A percentile compares a stretch with the other conserved stretches of the same genome.
phyloP scores from a whole-genome alignment of 2,888 invertebrate genomes.

The Penaeus monodon region DNA sequence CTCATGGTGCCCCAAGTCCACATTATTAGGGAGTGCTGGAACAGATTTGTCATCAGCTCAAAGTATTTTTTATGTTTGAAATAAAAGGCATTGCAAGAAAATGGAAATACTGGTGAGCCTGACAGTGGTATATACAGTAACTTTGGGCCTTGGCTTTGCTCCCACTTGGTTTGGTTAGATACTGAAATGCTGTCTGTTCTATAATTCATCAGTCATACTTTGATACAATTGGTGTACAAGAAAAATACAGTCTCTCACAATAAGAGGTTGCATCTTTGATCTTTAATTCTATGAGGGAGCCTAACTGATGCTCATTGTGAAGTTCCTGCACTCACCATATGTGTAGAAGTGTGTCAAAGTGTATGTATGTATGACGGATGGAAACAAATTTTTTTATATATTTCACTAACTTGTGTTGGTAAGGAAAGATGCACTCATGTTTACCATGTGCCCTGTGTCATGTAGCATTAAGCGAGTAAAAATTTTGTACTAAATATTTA shows the following conservation, averaged over 20 bases:
- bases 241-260: background rate
- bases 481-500: constrained; percentile 20
- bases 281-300: background rate
- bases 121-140: background rate
- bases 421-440: constrained; percentile 59
- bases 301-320: constrained; percentile 28
- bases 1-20: constrained; percentile 21
- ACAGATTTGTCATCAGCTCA: constrained; percentile 15
- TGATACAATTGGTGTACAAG: too few species aligned
- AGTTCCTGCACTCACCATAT: constrained; percentile 44
- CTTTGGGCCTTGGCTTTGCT: constrained; percentile 28
- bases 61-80: background rate
- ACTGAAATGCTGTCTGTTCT: too few species aligned
- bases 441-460: constrained; percentile 44
- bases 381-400: constrained; percentile 51
- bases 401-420: constrained; percentile 55
- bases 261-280: background rate
- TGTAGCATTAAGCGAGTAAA: constrained; percentile 42
- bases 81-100: background rate
- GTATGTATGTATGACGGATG: constrained; percentile 47
- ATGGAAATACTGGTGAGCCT: background rate
- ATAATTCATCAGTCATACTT: too few species aligned
- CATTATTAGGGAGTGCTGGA: constrained; percentile 49
- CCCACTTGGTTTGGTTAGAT: constrained; percentile 9
- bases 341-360: constrained; percentile 41